Base-by-base conservation (phyloP, 2,888 invertebrate genomes). In the Phrixothrix hirtus region DNA sequence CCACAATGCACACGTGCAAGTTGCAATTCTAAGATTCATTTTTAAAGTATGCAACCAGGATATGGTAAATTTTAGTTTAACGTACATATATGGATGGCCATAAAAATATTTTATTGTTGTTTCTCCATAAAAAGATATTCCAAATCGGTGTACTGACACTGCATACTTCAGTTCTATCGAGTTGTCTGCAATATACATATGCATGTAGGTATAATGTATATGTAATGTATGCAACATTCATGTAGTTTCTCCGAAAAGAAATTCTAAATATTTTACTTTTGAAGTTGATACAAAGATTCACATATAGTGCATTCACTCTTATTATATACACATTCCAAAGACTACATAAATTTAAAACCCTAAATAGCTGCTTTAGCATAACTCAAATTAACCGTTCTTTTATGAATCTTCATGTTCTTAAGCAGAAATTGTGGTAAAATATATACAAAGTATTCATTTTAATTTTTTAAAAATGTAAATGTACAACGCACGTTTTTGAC, bases 21-120 rank as follows among this genome's bases (percentile, higher is more conserved):
- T 21, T 14, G 16, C 35, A 21, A 38, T 48, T 48, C 39, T 17
- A 30, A 30, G 27, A 48, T 15, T 49, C 49, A 49, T 37, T 42
- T 37, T 16, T 30, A 32, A 49, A 49, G 43, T 49, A 49, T 48
- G 45, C 36, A 35, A 38, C 38, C 32, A 46, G 38, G 46, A 46
- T 38, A 46, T 21, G 21, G 13, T 38, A 31, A 46, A 31, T 41
- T 48, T 48, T 15, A 41, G 35, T 29, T 35, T 11, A 35, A 41
- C 39, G 34, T 41, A 21, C 7, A 21, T 37, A 47, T 47, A 47
- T 47, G 39, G 48, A 35, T 10, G 41, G 14, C 12, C 39, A 35
- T 48, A 48, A 48, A 44, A 16, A 41, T 27, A 48, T 35, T 48
- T 48, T 48, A 48, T 48, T 48, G 35, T 48, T 39, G 35, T 29